Evolutionary conservation across 2,113 vertebrate species (phyloP).

Genomic region (Harpagus bidentatus): DNA sequence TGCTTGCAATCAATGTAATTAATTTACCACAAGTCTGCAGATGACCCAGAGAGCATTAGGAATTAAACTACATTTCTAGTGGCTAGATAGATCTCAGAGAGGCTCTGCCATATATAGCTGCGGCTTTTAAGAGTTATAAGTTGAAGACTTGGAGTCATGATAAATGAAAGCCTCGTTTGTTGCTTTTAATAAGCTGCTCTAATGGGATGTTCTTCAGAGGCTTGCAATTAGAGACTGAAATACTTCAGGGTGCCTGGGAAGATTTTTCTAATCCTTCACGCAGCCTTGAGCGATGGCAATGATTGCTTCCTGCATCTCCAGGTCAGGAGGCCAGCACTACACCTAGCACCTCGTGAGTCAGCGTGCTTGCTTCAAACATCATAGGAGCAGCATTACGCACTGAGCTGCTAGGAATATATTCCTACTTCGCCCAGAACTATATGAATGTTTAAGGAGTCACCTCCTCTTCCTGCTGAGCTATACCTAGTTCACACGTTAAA

Average conservation of each 20-base stretch:
- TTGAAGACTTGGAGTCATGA: neutral
- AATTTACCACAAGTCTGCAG: slow-evolving; percentile 11
- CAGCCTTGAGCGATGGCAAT: neutral
- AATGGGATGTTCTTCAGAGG: slow-evolving; percentile 28
- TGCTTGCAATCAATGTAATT: slow-evolving; percentile 26
- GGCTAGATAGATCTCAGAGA: neutral
- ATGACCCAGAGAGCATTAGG: neutral
- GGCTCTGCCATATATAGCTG: neutral
- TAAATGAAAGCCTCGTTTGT: neutral
- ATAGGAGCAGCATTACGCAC: neutral
- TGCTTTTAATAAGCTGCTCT: slow-evolving; percentile 55
- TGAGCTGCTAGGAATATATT: neutral
- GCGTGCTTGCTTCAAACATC: neutral
- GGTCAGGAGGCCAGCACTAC: neutral
- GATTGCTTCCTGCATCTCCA: neutral
- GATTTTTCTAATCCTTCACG: slow-evolving; percentile 1
- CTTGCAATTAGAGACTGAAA: slow-evolving; percentile 27
- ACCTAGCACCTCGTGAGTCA: neutral
- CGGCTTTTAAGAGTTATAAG: neutral
- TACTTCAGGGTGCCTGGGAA: neutral
- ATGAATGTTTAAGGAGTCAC: neutral
- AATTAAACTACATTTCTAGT: slow-evolving; percentile 2
- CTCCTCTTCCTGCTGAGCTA: neutral
- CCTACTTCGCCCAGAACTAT: neutral
- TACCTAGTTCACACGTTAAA: neutral